phyloP scores from a whole-genome alignment of 2,797 vertebrate species.

The Sorex maritimensis region DNA sequence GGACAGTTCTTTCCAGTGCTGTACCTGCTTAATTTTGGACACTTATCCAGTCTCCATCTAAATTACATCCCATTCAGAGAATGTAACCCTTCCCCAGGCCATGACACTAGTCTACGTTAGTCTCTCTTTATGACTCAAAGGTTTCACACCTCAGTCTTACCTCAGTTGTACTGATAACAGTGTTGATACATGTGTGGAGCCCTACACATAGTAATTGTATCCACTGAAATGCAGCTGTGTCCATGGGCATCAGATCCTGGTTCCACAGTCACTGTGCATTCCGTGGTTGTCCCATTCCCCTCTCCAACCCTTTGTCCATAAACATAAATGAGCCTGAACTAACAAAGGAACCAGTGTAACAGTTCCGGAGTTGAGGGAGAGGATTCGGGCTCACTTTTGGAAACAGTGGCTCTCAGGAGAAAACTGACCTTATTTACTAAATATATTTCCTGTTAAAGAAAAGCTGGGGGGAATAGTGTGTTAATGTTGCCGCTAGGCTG shows the following conservation, averaged over 20 bases:
- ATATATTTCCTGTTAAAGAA: not conserved
- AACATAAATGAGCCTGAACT: not conserved
- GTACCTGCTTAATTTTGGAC: too few species aligned
- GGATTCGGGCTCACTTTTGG: conserved; percentile 20
- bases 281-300: not conserved
- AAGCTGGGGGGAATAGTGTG: not conserved
- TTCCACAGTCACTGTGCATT: not conserved
- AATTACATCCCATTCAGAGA: not conserved
- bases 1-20: too few species aligned
- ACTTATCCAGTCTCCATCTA: not conserved
- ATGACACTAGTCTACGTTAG: not conserved
- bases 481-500: not conserved
- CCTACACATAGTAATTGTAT: not conserved
- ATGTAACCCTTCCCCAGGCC: not conserved
- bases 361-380: not conserved
- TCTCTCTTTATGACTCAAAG: not conserved
- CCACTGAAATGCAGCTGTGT: conserved; percentile 11
- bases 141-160: not conserved
- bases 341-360: not conserved
- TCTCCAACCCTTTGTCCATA: conserved; percentile 8
- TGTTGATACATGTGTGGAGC: not conserved
- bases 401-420: not conserved
- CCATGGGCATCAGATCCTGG: not conserved
- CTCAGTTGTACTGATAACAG: not conserved
- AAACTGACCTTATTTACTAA: not conserved